A percentile compares a stretch with the other conserved stretches of the same genome.
phyloP scores from a whole-genome alignment of 2,113 vertebrate species.

The Ia io region DNA sequence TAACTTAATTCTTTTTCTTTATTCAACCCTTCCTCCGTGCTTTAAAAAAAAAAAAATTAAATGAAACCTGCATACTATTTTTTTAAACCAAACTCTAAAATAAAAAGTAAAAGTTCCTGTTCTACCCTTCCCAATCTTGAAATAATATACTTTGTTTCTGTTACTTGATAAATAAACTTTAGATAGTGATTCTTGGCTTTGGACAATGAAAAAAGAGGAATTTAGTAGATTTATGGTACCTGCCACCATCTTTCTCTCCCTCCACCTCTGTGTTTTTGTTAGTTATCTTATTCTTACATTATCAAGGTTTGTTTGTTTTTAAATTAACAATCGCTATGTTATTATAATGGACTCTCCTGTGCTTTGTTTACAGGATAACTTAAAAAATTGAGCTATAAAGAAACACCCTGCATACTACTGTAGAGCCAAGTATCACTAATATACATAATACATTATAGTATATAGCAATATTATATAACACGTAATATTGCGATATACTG shows the following conservation, averaged over 20 bases:
- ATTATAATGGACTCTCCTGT: not conserved
- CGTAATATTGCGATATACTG: not conserved
- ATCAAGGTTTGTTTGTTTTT: not conserved
- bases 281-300: not conserved
- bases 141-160: constrained; percentile 30
- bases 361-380: not conserved
- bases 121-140: not conserved
- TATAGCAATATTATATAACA: not conserved
- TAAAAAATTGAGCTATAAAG: not conserved
- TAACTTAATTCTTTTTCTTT: not conserved
- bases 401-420: not conserved
- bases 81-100: not conserved
- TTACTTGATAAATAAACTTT: constrained; percentile 43
- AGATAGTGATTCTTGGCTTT: constrained; percentile 16
- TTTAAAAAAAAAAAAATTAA: not conserved
- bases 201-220: not conserved
- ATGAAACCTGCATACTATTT: not conserved
- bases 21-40: fast-evolving
- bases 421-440: not conserved
- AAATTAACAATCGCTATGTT: not conserved
- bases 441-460: not conserved
- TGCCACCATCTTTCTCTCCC: not conserved
- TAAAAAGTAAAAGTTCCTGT: not conserved
- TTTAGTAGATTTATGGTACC: not conserved
- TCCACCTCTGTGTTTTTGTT: not conserved